Evolutionary conservation across 2,113 vertebrate species (phyloP).

Genomic region (Elephantulus edwardii): DNA sequence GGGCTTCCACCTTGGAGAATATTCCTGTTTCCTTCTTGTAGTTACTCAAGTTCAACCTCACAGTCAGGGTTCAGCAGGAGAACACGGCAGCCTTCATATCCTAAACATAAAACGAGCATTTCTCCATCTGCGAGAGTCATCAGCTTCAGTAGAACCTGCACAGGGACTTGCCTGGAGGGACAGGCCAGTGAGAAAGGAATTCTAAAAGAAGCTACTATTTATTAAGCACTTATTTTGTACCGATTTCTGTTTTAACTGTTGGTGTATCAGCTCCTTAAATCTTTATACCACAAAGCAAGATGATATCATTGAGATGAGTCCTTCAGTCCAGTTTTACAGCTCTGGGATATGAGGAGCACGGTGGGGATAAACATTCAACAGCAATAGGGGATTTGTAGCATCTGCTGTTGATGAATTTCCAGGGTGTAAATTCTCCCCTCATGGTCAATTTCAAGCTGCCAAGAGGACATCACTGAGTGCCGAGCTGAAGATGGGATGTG

Average conservation of each 20-base stretch:
- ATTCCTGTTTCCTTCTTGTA: not conserved
- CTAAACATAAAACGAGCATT: not conserved
- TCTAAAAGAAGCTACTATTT: not conserved
- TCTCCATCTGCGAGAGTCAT: not conserved
- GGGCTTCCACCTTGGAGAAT: not conserved
- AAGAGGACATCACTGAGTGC: not conserved
- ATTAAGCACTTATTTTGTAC: slow-evolving; percentile 1
- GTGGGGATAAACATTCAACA: not conserved
- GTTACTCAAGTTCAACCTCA: not conserved
- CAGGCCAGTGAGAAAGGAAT: not conserved
- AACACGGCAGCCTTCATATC: not conserved
- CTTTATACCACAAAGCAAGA: not conserved
- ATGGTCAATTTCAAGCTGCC: not conserved
- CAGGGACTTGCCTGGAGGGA: not conserved
- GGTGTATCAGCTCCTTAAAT: not conserved
- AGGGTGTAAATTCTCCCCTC: not conserved
- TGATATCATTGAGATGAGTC: not conserved
- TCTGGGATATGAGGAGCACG: not conserved
- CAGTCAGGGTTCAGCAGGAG: not conserved
- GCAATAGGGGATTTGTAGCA: not conserved
- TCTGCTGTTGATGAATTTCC: not conserved
- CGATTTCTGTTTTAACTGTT: slow-evolving; percentile 3
- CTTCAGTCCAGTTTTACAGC: not conserved
- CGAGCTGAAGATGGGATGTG: not conserved
- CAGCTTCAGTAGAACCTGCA: not conserved